A percentile compares a stretch with the other conserved stretches of the same genome.
Conservation (phyloP, 2,888 invertebrate genomes). For the Agriopis marginaria region DNA sequence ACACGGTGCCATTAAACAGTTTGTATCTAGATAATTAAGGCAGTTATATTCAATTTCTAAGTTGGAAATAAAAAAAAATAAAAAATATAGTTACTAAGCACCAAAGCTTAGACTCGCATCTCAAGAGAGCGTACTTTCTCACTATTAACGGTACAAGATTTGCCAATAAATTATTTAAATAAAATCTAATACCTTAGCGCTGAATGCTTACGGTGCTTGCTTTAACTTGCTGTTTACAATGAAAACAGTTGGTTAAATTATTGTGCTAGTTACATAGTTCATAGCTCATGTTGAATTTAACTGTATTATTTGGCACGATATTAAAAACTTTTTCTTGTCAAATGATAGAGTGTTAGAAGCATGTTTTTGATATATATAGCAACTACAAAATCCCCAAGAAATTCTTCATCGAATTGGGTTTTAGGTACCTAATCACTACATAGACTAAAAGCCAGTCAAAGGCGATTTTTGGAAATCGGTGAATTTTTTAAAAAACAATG, state of each 20-base stretch:
- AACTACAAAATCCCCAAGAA: no score
- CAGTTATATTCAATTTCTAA: not conserved
- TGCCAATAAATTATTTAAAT: conserved; percentile 37
- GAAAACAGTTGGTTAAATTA: conserved; percentile 28
- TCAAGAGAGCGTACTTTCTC: conserved; percentile 24
- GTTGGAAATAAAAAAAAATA: no score
- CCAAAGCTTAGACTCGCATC: conserved; percentile 10
- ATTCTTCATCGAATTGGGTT: no score
- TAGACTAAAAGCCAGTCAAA: no score
- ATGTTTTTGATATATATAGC: no score
- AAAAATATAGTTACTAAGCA: not conserved
- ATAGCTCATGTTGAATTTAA: conserved; percentile 10
- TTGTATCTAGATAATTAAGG: no score
- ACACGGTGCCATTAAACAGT: no score
- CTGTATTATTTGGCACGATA: not conserved
- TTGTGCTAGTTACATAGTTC: conserved; percentile 12
- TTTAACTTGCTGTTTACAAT: conserved; percentile 26
- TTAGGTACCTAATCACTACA: no score
- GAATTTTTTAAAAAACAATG: no score
- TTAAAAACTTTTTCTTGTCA: not conserved
- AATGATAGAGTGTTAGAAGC: not conserved
- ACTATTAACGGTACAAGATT: conserved; percentile 32
- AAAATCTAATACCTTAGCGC: conserved; percentile 32
- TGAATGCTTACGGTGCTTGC: conserved; percentile 28
- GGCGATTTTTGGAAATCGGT: no score